phyloP scores from a whole-genome alignment of 2,888 invertebrate species.

The Oligia latruncula region DNA sequence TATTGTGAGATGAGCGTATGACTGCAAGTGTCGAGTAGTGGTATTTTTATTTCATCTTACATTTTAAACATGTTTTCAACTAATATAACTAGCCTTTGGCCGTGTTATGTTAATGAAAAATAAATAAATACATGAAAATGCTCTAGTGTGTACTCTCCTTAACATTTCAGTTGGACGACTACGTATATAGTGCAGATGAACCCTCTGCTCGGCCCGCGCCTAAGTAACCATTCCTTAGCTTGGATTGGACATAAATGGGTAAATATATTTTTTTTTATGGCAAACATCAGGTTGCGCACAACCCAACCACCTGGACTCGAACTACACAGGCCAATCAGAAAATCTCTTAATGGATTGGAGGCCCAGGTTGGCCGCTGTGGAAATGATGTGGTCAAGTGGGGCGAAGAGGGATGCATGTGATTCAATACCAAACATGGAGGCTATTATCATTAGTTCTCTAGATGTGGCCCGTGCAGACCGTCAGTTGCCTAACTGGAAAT shows the following conservation, averaged over 20 bases:
- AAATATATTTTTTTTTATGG: constrained; percentile 8
- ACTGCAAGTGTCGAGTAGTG: too few species aligned
- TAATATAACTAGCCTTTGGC: too few species aligned
- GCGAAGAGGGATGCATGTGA: too few species aligned
- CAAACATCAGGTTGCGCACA: too few species aligned
- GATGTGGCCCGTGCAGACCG: too few species aligned
- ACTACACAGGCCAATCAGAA: neutral
- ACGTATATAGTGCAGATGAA: constrained; percentile 82
- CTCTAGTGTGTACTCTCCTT: constrained; percentile 1
- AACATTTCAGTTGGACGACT: constrained; percentile 79
- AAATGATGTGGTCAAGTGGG: neutral
- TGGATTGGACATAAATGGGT: constrained; percentile 75
- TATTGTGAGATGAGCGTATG: neutral
- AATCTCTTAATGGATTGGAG: neutral
- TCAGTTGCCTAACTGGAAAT: too few species aligned
- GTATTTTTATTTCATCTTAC: too few species aligned
- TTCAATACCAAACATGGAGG: too few species aligned
- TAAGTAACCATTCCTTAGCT: constrained; percentile 73
- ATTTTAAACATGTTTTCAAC: too few species aligned
- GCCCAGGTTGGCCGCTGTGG: neutral
- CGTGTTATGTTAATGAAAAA: too few species aligned
- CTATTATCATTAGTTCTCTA: too few species aligned
- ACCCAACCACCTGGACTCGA: neutral
- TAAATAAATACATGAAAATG: neutral
- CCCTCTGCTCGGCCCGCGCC: constrained; percentile 79